Base-by-base conservation (phyloP, 1,140 invertebrate genomes). In the Papilio aristodemus region DNA sequence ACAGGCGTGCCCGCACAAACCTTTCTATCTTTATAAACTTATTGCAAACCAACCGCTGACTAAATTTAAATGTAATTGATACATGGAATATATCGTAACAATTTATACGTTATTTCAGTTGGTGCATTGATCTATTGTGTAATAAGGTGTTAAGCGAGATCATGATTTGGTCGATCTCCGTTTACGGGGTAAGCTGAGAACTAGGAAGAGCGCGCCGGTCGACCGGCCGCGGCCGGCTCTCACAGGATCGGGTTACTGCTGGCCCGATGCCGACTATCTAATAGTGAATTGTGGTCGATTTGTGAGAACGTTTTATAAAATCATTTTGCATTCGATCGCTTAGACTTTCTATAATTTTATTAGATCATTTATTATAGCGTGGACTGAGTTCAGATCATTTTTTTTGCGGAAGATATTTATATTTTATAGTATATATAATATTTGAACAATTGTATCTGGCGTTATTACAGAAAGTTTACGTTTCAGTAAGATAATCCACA, bases 111-210 rank as follows among this genome's bases (percentile, higher is more conserved):
- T 0, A 22, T 50, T 17, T 50, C 46, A 50, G 19, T 22, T 50
- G 46, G 46, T 50, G 46, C 46, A 36, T 63, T 63, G 60, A 19
- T 43, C 60, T 63, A 63, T 63, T 63, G 39, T 43, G 60, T 27
- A 63, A 63, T 3, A 63, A 63, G 60, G 60, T 63, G 60, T 63
- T 63, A 63, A 63, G 60, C 60, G 60, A 43, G 37, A 63, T 43
- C 60, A 63, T 63, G 60, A 63, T 63, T 63, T 63, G 60, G 60
- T 63, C 60, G 60, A 63, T 63, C 60, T 63, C 60, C 39, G 58
- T 60, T 60, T 38, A 60, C 58, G 58, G 17, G 38, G 60, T 63
- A 63, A 63, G 60, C 60, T 43, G 60, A 63, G 37, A 63, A 43
- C 37, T 63, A 63, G 60, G 60, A 63, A 63, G 58, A 60, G 27